Conservation (phyloP, 2,888 invertebrate species). For the Cerceris ruficornis region DNA sequence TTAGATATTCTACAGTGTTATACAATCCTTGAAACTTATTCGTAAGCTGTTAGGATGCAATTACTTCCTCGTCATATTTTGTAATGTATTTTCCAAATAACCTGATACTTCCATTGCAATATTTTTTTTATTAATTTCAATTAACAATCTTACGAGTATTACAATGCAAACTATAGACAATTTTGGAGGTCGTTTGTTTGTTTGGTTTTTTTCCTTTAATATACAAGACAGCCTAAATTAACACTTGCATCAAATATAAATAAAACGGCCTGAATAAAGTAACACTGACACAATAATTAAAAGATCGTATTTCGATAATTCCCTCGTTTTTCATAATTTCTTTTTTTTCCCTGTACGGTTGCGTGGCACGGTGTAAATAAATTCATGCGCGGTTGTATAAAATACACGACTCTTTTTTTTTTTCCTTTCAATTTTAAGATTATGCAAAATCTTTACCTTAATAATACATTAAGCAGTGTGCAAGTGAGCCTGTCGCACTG, state of each 20-base stretch:
- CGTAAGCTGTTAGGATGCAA: constrained; percentile 18
- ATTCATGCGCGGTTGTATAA: constrained; percentile 54
- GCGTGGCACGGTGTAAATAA: constrained; percentile 28
- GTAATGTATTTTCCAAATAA: constrained; percentile 33
- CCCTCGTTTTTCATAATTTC: constrained; percentile 27
- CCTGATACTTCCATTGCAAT: constrained; percentile 41
- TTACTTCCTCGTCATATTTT: constrained; percentile 29
- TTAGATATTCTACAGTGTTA: constrained; percentile 34
- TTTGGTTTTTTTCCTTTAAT: constrained; percentile 45
- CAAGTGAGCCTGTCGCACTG: constrained; percentile 65
- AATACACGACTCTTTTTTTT: constrained; percentile 46
- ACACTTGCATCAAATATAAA: constrained; percentile 66
- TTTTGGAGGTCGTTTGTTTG: constrained; percentile 35
- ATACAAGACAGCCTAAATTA: constrained; percentile 66
- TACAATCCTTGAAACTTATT: constrained; percentile 21
- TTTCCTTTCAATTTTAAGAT: constrained; percentile 69
- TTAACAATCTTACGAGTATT: constrained; percentile 76
- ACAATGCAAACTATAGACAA: constrained; percentile 73
- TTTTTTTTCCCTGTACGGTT: constrained; percentile 4
- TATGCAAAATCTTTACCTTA: constrained; percentile 81
- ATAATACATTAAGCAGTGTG: constrained; percentile 77
- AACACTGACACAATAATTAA: constrained; percentile 44
- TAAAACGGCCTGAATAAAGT: constrained; percentile 53
- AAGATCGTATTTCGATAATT: constrained; percentile 19
- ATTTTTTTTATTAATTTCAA: constrained; percentile 70